Evolutionary conservation across 2,797 vertebrate genomes (phyloP), one percentile per base, ranked within the genome.

Genomic region (Echeneis naucrates): DNA sequence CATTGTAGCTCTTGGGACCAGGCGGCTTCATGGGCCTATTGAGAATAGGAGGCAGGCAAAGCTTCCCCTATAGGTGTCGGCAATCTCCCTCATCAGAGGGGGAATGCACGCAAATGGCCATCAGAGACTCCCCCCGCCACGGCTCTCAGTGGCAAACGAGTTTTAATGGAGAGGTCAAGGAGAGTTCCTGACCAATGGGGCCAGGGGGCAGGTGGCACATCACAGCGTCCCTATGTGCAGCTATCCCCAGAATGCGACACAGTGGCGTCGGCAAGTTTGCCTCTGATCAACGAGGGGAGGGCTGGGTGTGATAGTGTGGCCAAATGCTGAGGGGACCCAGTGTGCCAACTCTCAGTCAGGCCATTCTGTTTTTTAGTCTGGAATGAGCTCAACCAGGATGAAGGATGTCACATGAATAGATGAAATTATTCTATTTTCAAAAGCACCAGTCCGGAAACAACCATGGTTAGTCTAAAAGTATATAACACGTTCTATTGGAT

Each of bases 241-340:
- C 91, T 89, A 95, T 95, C 91, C 87, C 80, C 87, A 95, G 95
- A 95, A 95, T 95, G 95, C 94, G 94, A 95, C 95, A 92, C 88
- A 77, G 87, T 93, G 95, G 94, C 94, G 94, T 94, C 94, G 89
- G 92, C 88, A 83, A 92, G 79, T 91, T 92, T 87, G 86, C 83
- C 90, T 94, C 90, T 93, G 93, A 92, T 94, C 92, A 91, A 55
- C 72, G 14, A 81, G 81, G 71, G 86, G 85, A 80, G 89, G 86
- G 87, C 79, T 73, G 74, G 88, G 86, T 59, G 45, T 74, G 82
- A 85, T 81, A 75, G 78, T 45, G 70, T 86, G 68, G 85, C 88
- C 94, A 94, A 94, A 93, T 94, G 94, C 88, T 89, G 55, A 55
- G 71, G 33, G 78, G 80, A 77, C 53, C 77, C 40, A 30, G 32